Conservation (phyloP, 1,140 invertebrate genomes). For the Scylla paramamosain region DNA sequence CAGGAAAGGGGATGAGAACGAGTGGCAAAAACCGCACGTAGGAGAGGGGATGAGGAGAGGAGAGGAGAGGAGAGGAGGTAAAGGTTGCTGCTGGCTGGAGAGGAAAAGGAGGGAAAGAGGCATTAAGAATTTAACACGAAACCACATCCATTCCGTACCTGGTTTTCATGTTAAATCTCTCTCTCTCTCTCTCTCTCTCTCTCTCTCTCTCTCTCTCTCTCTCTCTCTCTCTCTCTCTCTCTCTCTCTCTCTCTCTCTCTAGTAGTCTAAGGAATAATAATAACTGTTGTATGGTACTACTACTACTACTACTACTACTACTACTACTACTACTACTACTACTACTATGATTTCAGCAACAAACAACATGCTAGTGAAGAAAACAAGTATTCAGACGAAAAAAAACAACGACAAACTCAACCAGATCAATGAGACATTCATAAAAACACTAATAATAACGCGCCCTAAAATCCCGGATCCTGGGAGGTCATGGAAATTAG, state of each 20-base stretch:
- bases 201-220: constrained; percentile 3
- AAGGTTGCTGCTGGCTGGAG: neutral
- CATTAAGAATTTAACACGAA: neutral
- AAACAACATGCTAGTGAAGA: neutral
- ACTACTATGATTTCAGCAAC: no score
- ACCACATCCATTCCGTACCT: neutral
- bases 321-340: no score
- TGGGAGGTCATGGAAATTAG: neutral
- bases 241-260: no score
- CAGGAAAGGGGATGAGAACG: no score
- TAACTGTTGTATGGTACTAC: no score
- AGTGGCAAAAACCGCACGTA: no score
- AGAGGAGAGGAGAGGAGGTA: neutral
- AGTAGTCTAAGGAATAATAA: no score
- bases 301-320: no score
- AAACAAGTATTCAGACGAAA: neutral
- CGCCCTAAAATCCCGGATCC: neutral
- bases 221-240: neutral
- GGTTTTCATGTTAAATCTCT: neutral
- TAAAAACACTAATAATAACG: neutral
- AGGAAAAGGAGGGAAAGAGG: neutral
- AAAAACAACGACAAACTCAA: neutral
- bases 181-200: neutral
- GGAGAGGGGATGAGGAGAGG: no score
- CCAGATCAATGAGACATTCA: no score